phyloP scores from a whole-genome alignment of 2,113 vertebrate species.

The Mastomys coucha region DNA sequence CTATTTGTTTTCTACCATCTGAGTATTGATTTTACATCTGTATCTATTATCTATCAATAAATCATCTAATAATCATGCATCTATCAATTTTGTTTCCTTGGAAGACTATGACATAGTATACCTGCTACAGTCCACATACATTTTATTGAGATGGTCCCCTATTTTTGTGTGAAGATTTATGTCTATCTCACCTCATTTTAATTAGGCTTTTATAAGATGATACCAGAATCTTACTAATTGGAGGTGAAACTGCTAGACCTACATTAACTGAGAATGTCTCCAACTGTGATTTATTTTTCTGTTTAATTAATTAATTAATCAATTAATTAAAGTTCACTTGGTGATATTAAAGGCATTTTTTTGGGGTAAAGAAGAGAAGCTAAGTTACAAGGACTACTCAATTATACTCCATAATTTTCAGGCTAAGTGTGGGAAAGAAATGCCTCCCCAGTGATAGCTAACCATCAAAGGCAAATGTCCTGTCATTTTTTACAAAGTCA shows the following conservation, averaged over 20 bases:
- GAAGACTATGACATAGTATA: neutral
- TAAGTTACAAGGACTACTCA: neutral
- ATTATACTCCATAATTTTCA: fast-evolving
- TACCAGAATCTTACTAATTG: neutral
- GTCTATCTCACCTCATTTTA: neutral
- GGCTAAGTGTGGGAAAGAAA: neutral
- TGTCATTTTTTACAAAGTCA: neutral
- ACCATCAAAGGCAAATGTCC: too few species aligned
- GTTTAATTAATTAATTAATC: neutral
- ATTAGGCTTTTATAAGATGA: neutral
- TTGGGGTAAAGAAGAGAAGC: neutral
- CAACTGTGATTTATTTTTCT: neutral
- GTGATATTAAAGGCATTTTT: neutral
- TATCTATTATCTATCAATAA: neutral
- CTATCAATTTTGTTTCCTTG: neutral
- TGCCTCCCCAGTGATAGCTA: fast-evolving
- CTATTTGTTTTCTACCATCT: neutral
- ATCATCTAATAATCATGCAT: neutral
- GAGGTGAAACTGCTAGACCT: neutral
- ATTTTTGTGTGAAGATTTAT: neutral
- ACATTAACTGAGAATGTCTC: neutral
- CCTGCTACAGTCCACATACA: neutral
- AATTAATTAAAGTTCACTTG: neutral
- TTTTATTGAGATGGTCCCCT: neutral
- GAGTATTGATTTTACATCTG: neutral